Evolutionary conservation across 2,113 vertebrate genomes (phyloP).

Genomic region (Zootoca vivipara): DNA sequence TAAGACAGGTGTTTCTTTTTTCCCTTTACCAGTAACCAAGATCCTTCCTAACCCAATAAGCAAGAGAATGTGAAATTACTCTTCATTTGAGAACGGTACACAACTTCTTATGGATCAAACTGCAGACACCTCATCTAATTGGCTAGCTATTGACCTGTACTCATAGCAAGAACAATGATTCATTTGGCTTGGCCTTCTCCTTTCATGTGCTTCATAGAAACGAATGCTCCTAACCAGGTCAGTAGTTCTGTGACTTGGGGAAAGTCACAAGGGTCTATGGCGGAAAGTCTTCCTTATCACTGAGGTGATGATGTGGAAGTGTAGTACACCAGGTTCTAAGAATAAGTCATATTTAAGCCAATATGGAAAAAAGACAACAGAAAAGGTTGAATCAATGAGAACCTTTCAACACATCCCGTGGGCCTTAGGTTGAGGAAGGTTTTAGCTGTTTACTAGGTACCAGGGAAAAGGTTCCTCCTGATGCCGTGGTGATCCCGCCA

Average conservation of each 20-base stretch:
- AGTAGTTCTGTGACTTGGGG: not conserved
- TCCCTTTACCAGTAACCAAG: not conserved
- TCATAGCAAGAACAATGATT: not conserved
- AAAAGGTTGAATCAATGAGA: not conserved
- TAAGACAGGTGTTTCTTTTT: not conserved
- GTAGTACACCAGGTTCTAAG: not conserved
- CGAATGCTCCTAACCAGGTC: not conserved
- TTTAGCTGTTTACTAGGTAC: not conserved
- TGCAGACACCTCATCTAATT: not conserved
- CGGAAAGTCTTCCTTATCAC: not conserved
- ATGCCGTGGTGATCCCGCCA: not conserved
- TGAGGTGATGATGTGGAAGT: not conserved
- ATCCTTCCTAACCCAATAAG: not conserved
- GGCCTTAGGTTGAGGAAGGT: not conserved
- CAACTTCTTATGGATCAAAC: not conserved
- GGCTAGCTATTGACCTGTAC: not conserved
- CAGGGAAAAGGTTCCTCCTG: not conserved
- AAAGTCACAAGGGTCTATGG: not conserved
- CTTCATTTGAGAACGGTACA: not conserved
- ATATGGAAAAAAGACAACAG: not conserved
- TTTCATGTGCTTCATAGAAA: not conserved
- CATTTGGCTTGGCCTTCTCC: not conserved
- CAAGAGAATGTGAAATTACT: not conserved
- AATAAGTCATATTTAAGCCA: not conserved
- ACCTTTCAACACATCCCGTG: not conserved